phyloP scores from a whole-genome alignment of 2,113 vertebrate genomes.

The Zapornia atra region DNA sequence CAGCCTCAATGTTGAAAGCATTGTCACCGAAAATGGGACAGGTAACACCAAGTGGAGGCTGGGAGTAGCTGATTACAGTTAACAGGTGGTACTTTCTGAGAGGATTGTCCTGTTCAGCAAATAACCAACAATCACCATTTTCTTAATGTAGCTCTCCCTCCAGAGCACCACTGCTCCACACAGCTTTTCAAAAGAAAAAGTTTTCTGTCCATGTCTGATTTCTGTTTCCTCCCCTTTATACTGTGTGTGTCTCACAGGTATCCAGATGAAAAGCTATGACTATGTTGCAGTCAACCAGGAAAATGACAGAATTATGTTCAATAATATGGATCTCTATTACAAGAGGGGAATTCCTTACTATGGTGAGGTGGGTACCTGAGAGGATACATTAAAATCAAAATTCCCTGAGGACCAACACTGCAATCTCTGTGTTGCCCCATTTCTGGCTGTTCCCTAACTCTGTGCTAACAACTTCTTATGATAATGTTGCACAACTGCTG shows the following conservation, averaged over 20 bases:
- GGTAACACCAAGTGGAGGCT: slow-evolving; percentile 41
- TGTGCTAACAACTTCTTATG: neutral
- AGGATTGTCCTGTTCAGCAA: neutral
- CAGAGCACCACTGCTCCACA: neutral
- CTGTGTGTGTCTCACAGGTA: slow-evolving; percentile 41
- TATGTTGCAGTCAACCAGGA: slow-evolving; percentile 38
- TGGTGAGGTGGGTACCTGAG: slow-evolving; percentile 65
- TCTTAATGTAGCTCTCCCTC: neutral
- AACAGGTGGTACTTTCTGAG: neutral
- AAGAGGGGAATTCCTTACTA: slow-evolving; percentile 71
- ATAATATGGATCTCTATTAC: slow-evolving; percentile 64
- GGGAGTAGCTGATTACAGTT: neutral
- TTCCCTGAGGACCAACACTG: neutral
- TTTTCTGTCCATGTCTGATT: neutral
- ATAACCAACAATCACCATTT: neutral
- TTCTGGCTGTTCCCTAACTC: neutral
- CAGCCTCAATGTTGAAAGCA: slow-evolving; percentile 15
- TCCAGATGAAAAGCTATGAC: slow-evolving; percentile 56
- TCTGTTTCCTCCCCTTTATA: neutral
- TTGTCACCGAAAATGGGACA: slow-evolving; percentile 73
- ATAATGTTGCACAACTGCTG: neutral
- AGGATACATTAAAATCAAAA: neutral
- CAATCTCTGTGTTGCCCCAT: neutral
- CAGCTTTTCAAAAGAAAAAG: neutral
- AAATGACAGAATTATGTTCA: slow-evolving; percentile 49